Base-by-base conservation (phyloP, 2,888 invertebrate genomes). In the Clivina fossor region DNA sequence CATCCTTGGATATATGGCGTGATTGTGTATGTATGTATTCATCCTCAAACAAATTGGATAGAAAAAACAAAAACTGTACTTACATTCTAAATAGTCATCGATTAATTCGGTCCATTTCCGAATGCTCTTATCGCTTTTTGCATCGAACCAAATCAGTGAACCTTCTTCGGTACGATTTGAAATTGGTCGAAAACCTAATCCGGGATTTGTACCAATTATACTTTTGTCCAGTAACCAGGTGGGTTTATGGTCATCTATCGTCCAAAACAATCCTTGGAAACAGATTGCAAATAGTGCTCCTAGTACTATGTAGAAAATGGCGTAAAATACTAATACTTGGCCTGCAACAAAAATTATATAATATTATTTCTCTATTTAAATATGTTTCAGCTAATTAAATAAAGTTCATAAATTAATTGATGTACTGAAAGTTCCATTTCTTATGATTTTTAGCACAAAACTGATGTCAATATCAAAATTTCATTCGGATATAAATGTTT, bases 211-310 rank as follows among this genome's bases (percentile, higher is more conserved):
- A 13, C 83, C 86, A 65, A 96, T 94, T 50, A 93, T 76, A 30
- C 94, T 92, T 1, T 80, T 76, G 1, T 81, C 81, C 61, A 92
- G 76, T 53, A 81, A 82, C 81, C 86, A 94, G 63, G 79, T 85
- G 0, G 96, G 96, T 60, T 78, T 77, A n/a, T 79, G 72, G 1
- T 80, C 71, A 60, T 84, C 80, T 58, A 95, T 68, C 0, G 88
- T 84, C 35, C 83, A 76, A 65, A 90, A 77, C 63, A 98, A 80
- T 1, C 88, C 88, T 58, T 88, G 85, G 82, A 95, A 84, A 73
- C 94, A 93, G 47, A 91, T 82, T 1, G 88, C 81, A 73, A 94
- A 96, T 67, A 97, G 77, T 4, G 87, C 83, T 11, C 88, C 88
- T 69, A 98, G 78, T 56, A 84, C 82, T 41, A 83, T 78, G 77